A percentile compares a stretch with the other conserved stretches of the same genome.
Evolutionary conservation across 2,888 invertebrate genomes (phyloP).

Genomic region (Orthosia incerta): DNA sequence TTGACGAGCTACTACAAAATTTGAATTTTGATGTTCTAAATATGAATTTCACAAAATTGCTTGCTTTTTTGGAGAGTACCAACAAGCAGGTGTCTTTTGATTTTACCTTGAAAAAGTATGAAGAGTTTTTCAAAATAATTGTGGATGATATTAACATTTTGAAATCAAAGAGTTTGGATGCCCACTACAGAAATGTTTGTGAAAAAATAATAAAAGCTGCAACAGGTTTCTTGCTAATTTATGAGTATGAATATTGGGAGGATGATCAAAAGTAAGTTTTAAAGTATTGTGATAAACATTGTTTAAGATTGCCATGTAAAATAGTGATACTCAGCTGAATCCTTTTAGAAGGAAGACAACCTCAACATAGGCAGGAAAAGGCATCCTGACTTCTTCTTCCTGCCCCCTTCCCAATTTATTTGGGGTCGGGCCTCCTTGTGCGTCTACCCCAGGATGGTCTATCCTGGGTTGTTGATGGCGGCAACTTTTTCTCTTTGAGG

Average conservation of each 20-base stretch:
- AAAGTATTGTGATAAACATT: background rate
- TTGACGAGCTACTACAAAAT: slow-evolving; percentile 19
- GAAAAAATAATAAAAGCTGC: slow-evolving; percentile 60
- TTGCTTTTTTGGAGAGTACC: slow-evolving; percentile 55
- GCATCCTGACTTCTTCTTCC: too few relatives aligned
- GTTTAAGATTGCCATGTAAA: too few relatives aligned
- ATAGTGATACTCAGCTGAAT: too few relatives aligned
- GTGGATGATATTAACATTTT: slow-evolving; percentile 59
- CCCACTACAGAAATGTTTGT: slow-evolving; percentile 40
- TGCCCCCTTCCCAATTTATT: too few relatives aligned
- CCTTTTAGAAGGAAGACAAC: too few relatives aligned
- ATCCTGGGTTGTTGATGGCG: too few relatives aligned
- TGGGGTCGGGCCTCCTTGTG: too few relatives aligned
- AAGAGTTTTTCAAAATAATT: slow-evolving; percentile 67
- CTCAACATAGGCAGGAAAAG: too few relatives aligned
- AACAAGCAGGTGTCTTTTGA: slow-evolving; percentile 64
- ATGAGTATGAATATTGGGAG: slow-evolving; percentile 40
- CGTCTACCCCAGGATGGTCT: too few relatives aligned
- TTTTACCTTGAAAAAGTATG: slow-evolving; percentile 46
- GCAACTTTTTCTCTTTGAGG: too few relatives aligned
- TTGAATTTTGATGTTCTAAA: slow-evolving; percentile 16
- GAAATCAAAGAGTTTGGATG: slow-evolving; percentile 44
- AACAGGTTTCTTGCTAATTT: slow-evolving; percentile 56
- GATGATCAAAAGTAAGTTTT: slow-evolving; percentile 20
- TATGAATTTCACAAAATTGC: slow-evolving; percentile 15